Conservation (phyloP, 2,113 vertebrate species). For the Actinemys pallida region DNA sequence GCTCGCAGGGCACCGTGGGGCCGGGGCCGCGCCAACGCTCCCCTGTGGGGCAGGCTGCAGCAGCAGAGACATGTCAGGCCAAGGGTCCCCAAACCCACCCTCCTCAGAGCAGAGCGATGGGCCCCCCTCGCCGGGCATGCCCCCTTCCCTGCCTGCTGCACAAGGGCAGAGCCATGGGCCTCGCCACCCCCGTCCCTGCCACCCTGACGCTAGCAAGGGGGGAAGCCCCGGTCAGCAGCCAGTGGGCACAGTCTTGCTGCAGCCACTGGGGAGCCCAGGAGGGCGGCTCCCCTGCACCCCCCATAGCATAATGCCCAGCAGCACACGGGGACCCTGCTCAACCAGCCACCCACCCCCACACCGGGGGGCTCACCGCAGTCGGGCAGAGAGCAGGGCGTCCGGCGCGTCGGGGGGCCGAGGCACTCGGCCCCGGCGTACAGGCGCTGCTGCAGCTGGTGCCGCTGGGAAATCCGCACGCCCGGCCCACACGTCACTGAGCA, state of each 20-base stretch:
- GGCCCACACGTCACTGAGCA: slow-evolving; percentile 83
- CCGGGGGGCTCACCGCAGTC: slow-evolving; percentile 75
- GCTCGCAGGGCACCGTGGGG: slow-evolving; percentile 75
- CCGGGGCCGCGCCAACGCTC: slow-evolving; percentile 80
- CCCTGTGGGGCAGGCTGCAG: slow-evolving; percentile 82
- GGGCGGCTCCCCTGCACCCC: not conserved
- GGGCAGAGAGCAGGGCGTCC: slow-evolving; percentile 42
- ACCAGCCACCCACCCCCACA: not conserved
- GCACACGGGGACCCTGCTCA: not conserved
- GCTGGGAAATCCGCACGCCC: slow-evolving; percentile 73
- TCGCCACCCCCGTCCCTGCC: not conserved
- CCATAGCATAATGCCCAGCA: not conserved
- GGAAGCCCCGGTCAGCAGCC: not conserved
- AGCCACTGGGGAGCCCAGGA: no score
- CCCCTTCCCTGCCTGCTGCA: not conserved
- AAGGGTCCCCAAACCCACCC: not conserved
- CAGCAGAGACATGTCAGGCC: not conserved
- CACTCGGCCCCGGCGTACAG: slow-evolving; percentile 76
- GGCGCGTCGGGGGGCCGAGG: slow-evolving; percentile 56
- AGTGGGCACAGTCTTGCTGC: no score
- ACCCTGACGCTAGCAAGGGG: not conserved
- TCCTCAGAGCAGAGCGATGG: not conserved
- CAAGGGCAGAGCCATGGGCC: no score
- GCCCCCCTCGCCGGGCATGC: not conserved
- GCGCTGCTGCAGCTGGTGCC: slow-evolving; percentile 46